Percentiles rank a stretch among this genome's conserved stretches.
phyloP scores from a whole-genome alignment of 1,140 invertebrate genomes.

The Ceratosolen fusciceps region DNA sequence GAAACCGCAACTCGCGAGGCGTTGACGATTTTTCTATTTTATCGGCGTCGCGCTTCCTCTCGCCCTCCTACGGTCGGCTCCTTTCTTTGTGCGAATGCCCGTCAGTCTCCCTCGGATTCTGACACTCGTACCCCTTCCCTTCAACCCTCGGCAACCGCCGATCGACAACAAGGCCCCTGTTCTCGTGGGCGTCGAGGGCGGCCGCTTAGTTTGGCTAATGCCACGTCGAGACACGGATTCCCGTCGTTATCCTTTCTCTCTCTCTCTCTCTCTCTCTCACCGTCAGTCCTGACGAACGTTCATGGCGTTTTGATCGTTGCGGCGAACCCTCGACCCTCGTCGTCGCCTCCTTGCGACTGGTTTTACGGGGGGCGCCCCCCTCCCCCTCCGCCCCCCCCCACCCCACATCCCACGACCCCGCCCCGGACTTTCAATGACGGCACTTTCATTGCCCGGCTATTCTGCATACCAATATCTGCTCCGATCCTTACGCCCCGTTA shows the following conservation, averaged over 20 bases:
- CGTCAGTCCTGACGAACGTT: conserved; percentile 65
- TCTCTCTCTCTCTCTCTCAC: too few relatives aligned
- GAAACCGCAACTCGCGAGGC: conserved; percentile 18
- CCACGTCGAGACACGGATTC: conserved; percentile 69
- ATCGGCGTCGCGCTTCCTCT: conserved; percentile 58
- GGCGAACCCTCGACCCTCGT: conserved; percentile 51
- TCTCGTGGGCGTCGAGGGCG: neutral
- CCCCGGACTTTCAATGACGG: conserved; percentile 37
- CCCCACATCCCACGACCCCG: too few relatives aligned
- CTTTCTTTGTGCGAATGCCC: conserved; percentile 8
- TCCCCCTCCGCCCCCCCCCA: too few relatives aligned
- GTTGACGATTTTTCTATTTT: conserved; percentile 72
- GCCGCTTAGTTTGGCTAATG: conserved; percentile 67
- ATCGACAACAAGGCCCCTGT: neutral
- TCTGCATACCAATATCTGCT: neutral
- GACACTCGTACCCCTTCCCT: neutral
- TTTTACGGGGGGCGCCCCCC: neutral
- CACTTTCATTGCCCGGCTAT: neutral
- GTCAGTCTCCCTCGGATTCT: too few relatives aligned
- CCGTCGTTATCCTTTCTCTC: conserved; percentile 64
- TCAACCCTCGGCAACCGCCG: neutral
- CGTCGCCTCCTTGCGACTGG: conserved; percentile 47
- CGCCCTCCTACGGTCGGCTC: conserved; percentile 13
- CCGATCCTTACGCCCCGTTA: too few relatives aligned
- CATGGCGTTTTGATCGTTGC: conserved; percentile 68